These are phyloP conservation scores for Pandion haliaetus DNA, from an alignment of 2,113 vertebrate species.

Conservation along the genomic window DNA sequence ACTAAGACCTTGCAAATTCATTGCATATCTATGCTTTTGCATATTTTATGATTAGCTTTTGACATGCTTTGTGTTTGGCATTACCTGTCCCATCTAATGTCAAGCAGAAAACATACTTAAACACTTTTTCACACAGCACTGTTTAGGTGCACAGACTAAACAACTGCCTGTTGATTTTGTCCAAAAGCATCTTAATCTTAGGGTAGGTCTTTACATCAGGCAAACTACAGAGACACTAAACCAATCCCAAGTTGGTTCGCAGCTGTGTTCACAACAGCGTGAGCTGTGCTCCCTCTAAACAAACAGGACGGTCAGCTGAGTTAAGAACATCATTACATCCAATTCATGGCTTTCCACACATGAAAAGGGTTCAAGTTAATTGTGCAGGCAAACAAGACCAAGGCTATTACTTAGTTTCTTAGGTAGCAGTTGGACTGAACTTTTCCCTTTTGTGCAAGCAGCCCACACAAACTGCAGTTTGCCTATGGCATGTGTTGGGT, in stretches of 20 bases:
- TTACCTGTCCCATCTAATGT: background rate
- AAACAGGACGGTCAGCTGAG: background rate
- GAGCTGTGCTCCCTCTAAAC: background rate
- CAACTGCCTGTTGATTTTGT: background rate
- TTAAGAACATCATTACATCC: background rate
- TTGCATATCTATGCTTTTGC: background rate
- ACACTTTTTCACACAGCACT: background rate
- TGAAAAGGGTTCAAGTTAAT: background rate
- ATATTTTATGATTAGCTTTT: background rate
- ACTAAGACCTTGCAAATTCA: background rate
- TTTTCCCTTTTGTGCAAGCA: background rate
- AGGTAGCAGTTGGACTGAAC: background rate
- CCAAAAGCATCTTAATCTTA: background rate
- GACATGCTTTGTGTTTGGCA: background rate
- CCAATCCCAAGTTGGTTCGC: fast-evolving
- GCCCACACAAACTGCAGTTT: background rate
- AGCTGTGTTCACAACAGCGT: background rate
- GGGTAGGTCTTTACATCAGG: background rate
- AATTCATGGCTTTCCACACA: background rate
- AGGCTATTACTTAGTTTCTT: background rate
- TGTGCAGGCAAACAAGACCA: background rate
- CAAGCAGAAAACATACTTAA: background rate
- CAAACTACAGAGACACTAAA: background rate
- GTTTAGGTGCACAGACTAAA: background rate
- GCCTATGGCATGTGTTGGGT: no score